Conservation (phyloP, 2,113 vertebrate genomes). For the Menidia beryllina region DNA sequence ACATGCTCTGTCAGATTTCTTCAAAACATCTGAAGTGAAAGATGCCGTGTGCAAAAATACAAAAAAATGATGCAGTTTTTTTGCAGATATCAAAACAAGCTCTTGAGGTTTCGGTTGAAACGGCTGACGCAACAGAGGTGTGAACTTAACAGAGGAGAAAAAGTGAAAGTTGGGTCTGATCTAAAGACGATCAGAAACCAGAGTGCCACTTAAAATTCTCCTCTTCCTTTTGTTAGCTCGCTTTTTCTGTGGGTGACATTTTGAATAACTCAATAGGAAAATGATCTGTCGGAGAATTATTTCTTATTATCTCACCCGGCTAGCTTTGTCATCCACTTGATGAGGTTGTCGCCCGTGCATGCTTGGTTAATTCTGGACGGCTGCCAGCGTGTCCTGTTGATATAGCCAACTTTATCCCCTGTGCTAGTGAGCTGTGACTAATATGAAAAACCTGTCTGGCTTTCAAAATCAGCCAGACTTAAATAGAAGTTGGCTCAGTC, state of each 20-base stretch:
- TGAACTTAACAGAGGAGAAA: background rate
- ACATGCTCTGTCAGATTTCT: conserved; percentile 30
- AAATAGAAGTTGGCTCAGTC: conserved; percentile 39
- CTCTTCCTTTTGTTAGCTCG: conserved; percentile 38
- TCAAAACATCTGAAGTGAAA: conserved; percentile 40
- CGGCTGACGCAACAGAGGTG: conserved; percentile 25
- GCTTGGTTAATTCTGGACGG: conserved; percentile 56
- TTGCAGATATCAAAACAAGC: conserved; percentile 24
- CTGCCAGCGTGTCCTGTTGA: conserved; percentile 64
- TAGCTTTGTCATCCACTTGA: conserved; percentile 55
- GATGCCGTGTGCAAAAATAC: conserved; percentile 3
- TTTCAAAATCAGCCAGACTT: conserved; percentile 55
- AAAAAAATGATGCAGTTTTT: conserved; percentile 11
- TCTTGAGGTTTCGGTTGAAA: conserved; percentile 30
- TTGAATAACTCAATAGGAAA: conserved; percentile 52
- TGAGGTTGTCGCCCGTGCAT: conserved; percentile 34
- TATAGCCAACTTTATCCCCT: conserved; percentile 62
- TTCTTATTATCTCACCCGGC: conserved; percentile 55
- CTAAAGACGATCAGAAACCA: conserved; percentile 37
- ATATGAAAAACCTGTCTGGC: conserved; percentile 70
- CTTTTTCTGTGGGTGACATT: conserved; percentile 43
- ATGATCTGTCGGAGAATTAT: conserved; percentile 57
- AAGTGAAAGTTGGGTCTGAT: conserved; percentile 9
- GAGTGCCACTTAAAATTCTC: conserved; percentile 37
- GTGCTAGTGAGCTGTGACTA: conserved; percentile 70